Evolutionary conservation across 2,888 invertebrate species (phyloP), one percentile per base, ranked within the genome.

Genomic region (Drosophila niveifrons): DNA sequence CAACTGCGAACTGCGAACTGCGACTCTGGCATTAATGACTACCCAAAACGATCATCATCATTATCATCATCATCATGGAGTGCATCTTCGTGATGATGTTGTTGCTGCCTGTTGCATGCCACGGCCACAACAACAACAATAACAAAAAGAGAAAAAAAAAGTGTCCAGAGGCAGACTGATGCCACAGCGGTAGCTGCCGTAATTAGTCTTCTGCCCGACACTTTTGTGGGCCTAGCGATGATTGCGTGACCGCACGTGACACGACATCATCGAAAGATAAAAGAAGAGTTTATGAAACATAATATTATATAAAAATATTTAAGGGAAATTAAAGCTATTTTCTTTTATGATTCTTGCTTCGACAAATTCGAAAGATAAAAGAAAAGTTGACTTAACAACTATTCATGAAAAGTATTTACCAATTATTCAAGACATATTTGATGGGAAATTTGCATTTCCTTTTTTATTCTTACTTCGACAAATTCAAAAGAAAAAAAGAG

Each of bases 181-280:
- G 57, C 15, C 53, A 39, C 56, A 66, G 61, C 73, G 78, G 84
- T 73, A 79, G 78, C 69, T 65, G 80, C 84, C 84, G 85, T 84
- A 84, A 90, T 90, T 90, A 90, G 90, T 89, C 89, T 90, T 80
- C 80, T 82, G 75, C 75, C 78, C 89, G 89, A 87, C 89, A 89
- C 90, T 90, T 77, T 76, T 67, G 61, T 67, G 64, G 23, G 50
- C 50, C 58, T 72, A 75, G 74, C 50, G 70, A 65, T 80, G 78
- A 17, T 11, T 46, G 41, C 75, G 75, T 78, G 75, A 72, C 15
- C 34, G 29, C 18, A 10, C 48, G 47, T 56, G 57, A 52, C 74
- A 63, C 73, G 62, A 52, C 23, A 23, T 1, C 4, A 4, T 23
- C 6, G 6, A 23, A 23, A 23, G 23, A 23, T 23, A 1, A 23